These are phyloP conservation scores for Xylocopa sonorina DNA, from an alignment of 1,140 invertebrate species.

Conservation along the genomic window DNA sequence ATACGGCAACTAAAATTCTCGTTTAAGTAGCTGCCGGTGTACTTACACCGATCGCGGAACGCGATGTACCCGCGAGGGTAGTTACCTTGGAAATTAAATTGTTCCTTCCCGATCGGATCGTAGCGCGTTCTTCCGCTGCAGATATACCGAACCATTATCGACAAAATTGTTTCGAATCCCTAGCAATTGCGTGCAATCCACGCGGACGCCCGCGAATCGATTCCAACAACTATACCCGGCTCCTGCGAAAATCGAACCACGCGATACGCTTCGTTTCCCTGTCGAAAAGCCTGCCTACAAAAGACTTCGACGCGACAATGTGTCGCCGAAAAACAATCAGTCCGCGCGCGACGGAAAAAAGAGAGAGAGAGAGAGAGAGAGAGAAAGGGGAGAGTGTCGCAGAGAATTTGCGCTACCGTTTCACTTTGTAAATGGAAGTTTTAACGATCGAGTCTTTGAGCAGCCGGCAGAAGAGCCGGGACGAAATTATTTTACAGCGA, in stretches of 20 bases:
- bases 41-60: not conserved
- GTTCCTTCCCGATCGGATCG: not conserved
- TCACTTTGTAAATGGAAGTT: not conserved
- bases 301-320: conserved; percentile 40
- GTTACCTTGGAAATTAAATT: not conserved
- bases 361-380: not conserved
- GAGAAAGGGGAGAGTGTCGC: not conserved
- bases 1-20: too few relatives aligned
- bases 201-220: conserved; percentile 10
- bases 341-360: too few relatives aligned
- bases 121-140: not conserved
- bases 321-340: conserved; percentile 38
- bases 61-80: too few relatives aligned
- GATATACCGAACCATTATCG: conserved; percentile 14
- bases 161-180: conserved; percentile 25
- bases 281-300: conserved; percentile 11
- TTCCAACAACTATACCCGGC: conserved; percentile 19
- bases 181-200: conserved; percentile 8
- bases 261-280: conserved; percentile 41
- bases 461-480: not conserved
- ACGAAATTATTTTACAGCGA: not conserved
- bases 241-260: conserved; percentile 19
- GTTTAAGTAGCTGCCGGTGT: too few relatives aligned
- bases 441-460: not conserved
- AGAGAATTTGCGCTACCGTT: not conserved